Conservation (phyloP, 92 coral and sea anemone genomes). For the Pocillopora grandis region DNA sequence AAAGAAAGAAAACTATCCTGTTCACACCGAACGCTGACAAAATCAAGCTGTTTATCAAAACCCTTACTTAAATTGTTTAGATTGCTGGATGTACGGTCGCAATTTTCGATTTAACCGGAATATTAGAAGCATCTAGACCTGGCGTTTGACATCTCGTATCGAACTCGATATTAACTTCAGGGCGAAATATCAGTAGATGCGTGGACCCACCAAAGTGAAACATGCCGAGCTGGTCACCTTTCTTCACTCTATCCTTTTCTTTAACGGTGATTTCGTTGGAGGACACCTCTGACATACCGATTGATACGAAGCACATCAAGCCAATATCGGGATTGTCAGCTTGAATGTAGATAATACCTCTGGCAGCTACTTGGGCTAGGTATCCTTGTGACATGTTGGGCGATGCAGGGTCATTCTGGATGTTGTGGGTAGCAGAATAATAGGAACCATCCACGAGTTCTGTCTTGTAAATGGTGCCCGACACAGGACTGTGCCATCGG, state of each 20-base stretch:
- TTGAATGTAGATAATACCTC: conserved; percentile 59
- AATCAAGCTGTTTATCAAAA: background rate
- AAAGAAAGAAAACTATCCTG: too few species aligned
- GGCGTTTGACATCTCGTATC: conserved; percentile 57
- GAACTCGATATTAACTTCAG: conserved; percentile 52
- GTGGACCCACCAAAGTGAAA: conserved; percentile 79
- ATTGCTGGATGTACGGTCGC: conserved; percentile 45
- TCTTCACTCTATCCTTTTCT: conserved; percentile 46
- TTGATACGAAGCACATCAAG: conserved; percentile 63
- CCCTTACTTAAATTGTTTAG: background rate
- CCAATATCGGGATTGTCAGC: conserved; percentile 67
- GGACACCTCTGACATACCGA: conserved; percentile 72
- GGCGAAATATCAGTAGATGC: conserved; percentile 66
- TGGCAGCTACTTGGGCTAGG: conserved; percentile 59
- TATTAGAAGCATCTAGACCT: conserved; percentile 43
- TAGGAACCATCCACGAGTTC: conserved; percentile 69
- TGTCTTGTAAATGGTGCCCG: conserved; percentile 53
- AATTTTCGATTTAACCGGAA: conserved; percentile 46
- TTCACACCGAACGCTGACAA: too few species aligned
- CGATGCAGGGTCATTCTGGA: conserved; percentile 54
- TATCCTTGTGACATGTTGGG: conserved; percentile 65
- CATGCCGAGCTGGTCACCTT: conserved; percentile 76
- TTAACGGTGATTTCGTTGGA: conserved; percentile 59
- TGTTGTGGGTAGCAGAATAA: conserved; percentile 48
- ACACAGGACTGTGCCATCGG: conserved; percentile 80